phyloP scores from a whole-genome alignment of 2,113 vertebrate genomes.

The Entosphenus tridentatus region DNA sequence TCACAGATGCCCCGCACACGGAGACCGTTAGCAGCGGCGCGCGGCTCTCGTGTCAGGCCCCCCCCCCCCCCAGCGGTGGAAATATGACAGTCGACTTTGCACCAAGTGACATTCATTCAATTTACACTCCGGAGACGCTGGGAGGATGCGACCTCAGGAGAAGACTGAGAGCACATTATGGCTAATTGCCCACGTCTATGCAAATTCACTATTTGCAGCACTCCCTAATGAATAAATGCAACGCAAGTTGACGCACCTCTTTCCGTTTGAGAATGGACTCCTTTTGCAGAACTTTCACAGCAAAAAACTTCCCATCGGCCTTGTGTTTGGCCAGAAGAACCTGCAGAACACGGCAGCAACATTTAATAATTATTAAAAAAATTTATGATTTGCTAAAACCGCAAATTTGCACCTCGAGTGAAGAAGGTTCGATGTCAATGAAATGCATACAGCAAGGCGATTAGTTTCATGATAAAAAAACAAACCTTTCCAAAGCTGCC shows the following conservation, averaged over 20 bases:
- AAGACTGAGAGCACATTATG: neutral
- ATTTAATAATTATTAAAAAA: neutral
- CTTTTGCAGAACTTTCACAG: constrained; percentile 45
- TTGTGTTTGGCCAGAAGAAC: constrained; percentile 37
- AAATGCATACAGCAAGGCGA: neutral
- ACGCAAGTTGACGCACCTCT: constrained; percentile 22
- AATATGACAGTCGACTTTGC: too few relatives aligned
- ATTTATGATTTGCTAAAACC: too few relatives aligned
- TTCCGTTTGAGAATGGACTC: constrained; percentile 42
- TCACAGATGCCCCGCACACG: neutral
- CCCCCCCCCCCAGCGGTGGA: neutral
- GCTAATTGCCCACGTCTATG: neutral
- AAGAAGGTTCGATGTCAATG: neutral
- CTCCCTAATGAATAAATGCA: neutral
- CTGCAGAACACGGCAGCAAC: constrained; percentile 13
- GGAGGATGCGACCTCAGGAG: neutral
- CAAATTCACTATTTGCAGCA: neutral
- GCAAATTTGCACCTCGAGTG: neutral
- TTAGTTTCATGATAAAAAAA: neutral
- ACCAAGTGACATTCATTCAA: too few relatives aligned
- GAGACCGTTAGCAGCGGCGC: neutral
- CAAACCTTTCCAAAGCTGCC: constrained; percentile 42
- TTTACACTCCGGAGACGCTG: too few relatives aligned
- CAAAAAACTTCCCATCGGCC: constrained; percentile 29
- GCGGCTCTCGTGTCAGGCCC: neutral